These are phyloP conservation scores for Diachrysia chrysitis DNA, from an alignment of 2,888 invertebrate species.

Conservation along the genomic window DNA sequence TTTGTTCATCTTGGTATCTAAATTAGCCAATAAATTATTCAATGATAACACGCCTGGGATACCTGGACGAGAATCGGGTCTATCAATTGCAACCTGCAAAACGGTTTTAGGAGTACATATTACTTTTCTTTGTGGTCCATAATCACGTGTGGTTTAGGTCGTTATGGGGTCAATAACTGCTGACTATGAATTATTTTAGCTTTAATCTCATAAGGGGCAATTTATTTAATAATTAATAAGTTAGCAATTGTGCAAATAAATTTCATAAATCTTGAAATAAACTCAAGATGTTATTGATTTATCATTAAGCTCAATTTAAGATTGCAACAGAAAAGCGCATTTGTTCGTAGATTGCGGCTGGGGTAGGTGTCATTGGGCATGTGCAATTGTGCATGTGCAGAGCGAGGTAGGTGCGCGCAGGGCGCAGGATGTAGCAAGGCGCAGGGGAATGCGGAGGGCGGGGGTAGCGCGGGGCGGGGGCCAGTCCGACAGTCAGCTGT, in stretches of 20 bases:
- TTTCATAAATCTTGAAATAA: neutral
- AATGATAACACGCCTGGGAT: neutral
- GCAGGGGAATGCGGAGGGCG: slow-evolving; percentile 62
- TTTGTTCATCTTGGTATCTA: slow-evolving; percentile 64
- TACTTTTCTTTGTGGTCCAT: slow-evolving; percentile 74
- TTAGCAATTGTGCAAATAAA: neutral
- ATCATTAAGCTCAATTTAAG: slow-evolving; percentile 24
- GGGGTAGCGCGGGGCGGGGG: slow-evolving; percentile 69
- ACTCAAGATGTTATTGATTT: neutral
- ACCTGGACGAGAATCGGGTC: slow-evolving; percentile 9
- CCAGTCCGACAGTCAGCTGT: slow-evolving; percentile 87
- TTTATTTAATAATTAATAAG: slow-evolving; percentile 26
- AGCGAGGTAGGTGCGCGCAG: slow-evolving; percentile 71
- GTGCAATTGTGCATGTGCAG: slow-evolving; percentile 66
- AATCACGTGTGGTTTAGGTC: slow-evolving; percentile 87
- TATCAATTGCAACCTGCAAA: slow-evolving; percentile 20
- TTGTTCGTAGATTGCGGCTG: slow-evolving; percentile 49
- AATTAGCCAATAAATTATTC: slow-evolving; percentile 23
- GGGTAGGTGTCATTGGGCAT: slow-evolving; percentile 45
- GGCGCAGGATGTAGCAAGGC: slow-evolving; percentile 71
- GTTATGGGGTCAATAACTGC: slow-evolving; percentile 88
- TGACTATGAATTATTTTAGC: slow-evolving; percentile 70
- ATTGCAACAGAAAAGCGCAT: slow-evolving; percentile 19
- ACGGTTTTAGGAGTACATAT: slow-evolving; percentile 41
- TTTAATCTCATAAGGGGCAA: slow-evolving; percentile 27